Base-by-base conservation (phyloP, 2,888 invertebrate species). In the Arge pagana region DNA sequence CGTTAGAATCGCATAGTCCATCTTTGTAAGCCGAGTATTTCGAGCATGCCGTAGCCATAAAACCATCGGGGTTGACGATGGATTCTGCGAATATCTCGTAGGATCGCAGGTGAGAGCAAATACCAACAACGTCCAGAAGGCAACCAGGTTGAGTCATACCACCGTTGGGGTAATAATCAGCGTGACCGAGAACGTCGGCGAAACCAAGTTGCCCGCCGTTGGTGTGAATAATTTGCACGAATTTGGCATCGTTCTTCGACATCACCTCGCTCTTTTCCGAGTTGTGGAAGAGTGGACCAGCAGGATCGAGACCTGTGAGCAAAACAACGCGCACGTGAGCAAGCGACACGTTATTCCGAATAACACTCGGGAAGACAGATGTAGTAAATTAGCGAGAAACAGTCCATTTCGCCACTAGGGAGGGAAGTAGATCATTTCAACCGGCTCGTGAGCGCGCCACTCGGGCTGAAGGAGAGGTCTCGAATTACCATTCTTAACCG, bases 191-290 rank as follows among this genome's bases (percentile, higher is more conserved):
- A 4, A 49, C 31, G 1, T 18, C 7, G 6, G 19, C 19, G 7
- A 43, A 18, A 8, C 63, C 65, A n/a, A 61, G 19, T 5, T 24
- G 6, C 6, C 59, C 61, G 2, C 49, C 56, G 19, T 61, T 60
- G 13, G 65, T 62, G 35, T 66, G 65, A 10, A 66, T 40, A 2
- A 63, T 57, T 43, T 64, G 60, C 0, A 66, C 64, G 30, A 54
- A 55, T 3, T 26, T 3, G 0, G 50, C 64, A 31, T 59, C 59
- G 5, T 43, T 23, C 0, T 42, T 36, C 1, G 57, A 57, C 15
- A 66, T 56, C 19, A 61, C 26, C 1, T 49, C 30, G 4, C 43
- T 50, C 0, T 55, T 35, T 15, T n/a, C 11, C 10, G 41, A 31
- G 1, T 19, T 28, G 4, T 40, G 16, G 36, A 65, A 67, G 4